Evolutionary conservation across 2,113 vertebrate species (phyloP).

Genomic region (Pleuronectes platessa): DNA sequence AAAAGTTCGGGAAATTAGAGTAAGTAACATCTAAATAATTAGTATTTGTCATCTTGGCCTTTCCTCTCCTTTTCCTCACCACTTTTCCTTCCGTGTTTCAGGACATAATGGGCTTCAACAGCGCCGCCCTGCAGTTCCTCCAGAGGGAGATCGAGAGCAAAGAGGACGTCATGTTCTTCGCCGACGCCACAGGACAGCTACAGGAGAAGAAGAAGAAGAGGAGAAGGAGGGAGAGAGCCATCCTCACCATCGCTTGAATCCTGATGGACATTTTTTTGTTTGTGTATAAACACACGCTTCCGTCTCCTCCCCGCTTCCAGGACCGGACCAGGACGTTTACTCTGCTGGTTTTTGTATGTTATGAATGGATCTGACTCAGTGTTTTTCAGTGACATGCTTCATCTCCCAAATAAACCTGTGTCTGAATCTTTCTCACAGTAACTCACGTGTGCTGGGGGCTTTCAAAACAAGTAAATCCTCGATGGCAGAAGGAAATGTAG

Average conservation of each 20-base stretch:
- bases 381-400: slow-evolving; percentile 44
- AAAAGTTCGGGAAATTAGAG: slow-evolving; percentile 89
- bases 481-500: slow-evolving; percentile 1
- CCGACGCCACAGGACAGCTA: slow-evolving; percentile 90
- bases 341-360: slow-evolving; percentile 29
- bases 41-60: not conserved
- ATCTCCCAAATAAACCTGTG: slow-evolving; percentile 61
- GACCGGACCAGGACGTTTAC: not conserved
- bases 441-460: slow-evolving; percentile 17
- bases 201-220: slow-evolving; percentile 90
- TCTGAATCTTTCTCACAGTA: slow-evolving; percentile 43
- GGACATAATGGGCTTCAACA: slow-evolving; percentile 95
- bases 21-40: slow-evolving; percentile 74
- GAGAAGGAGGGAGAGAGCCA: slow-evolving; percentile 89
- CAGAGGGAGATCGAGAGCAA: slow-evolving; percentile 92
- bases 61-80: not conserved
- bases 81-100: slow-evolving; percentile 54
- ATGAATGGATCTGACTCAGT: slow-evolving; percentile 21
- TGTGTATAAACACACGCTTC: not conserved
- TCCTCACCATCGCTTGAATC: slow-evolving; percentile 87
- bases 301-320: not conserved
- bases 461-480: slow-evolving; percentile 52
- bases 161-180: slow-evolving; percentile 95
- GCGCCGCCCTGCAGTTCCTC: slow-evolving; percentile 91
- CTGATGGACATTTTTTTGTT: slow-evolving; percentile 10